Base-by-base conservation (phyloP, 2,888 invertebrate genomes). In the Himalopsyche kuldschensis region DNA sequence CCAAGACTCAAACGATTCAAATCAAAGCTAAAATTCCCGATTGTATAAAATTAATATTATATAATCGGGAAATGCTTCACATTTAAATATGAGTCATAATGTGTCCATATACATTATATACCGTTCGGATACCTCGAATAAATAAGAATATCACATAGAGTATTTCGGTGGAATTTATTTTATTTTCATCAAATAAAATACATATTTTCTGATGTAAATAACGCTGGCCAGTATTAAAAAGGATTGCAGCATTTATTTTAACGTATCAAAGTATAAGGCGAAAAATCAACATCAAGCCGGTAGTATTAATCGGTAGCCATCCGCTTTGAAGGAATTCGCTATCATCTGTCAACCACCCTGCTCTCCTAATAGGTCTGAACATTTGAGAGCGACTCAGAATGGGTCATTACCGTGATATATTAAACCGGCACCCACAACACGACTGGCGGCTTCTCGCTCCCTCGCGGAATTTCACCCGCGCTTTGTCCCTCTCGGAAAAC, bases 391-490 rank as follows among this genome's bases (percentile, higher is more conserved):
- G 75, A 80, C 75, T 69, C 78, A 75, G 85, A 84, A 82, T 80
- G 85, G 86, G 85, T 86, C 86, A 86, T 86, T 86, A 86, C 85
- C 81, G 86, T 86, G 86, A 86, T 86, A 85, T 86, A 86, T 85
- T 86, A 86, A 85, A 86, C 84, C 80, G 85, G 86, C 87, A 85
- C 85, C 88, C 87, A 47, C 81, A 78, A 84, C 84, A 78, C 35
- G 69, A 78, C 41, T 31, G 77, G 41, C 80, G 30, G 32, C 75
- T 81, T 75, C 80, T 81, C 78, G 41, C 11, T 80, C 48, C 76
- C 84, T 88, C 27, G 31, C 47, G 46, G 35, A 32, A 47, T 41
- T n/a, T n/a, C 46, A 35, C 69, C 69, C 32, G 55, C 63, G 24
- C 69, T 63, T 63, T 79, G 78, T 78, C 85, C 76, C 81, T 30